Evolutionary conservation across 1,140 invertebrate genomes (phyloP), one percentile per base, ranked within the genome.

Genomic region (Carposina sasakii): DNA sequence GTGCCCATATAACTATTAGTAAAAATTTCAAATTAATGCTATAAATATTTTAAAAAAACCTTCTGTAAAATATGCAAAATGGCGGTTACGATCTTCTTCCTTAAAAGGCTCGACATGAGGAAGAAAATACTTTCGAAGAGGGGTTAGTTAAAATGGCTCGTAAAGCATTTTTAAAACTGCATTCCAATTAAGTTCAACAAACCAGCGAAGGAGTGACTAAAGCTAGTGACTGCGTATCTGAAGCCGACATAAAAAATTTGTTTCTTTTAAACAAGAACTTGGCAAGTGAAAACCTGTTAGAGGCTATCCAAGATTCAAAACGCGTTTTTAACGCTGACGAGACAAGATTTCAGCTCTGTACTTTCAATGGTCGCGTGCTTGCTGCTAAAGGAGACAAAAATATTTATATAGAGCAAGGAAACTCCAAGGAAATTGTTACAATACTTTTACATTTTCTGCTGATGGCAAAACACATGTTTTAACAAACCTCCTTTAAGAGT

Each of bases 261-360:
- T 60, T 53, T 48, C 12, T 33, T 23, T 26, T 33, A 26, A 22
- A 57, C 8, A 34, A 33, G 30, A 12, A 63, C 45, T 33, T 60
- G 20, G 28, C 40, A 37, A 30, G 49, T 42, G 47, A 45, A 34
- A 39, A 49, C 23, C 20, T 28, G 1, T 16, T 48, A 8, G 53
- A 63, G n/a, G 37, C 56, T 13, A 23, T 56, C 15, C 5, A 51
- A 40, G 54, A 64, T 33, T 30, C 28, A 15, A 47, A 33, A 21
- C 44, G 48, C 24, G 48, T 63, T 26, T 50, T 44, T 20, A 61
- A 58, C 34, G 33, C 49, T 10, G 58, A 64, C 47, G 58, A 58
- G 44, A 52, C 54, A 8, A 44, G 51, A 5, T 57, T 61, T 40
- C 43, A 34, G 45, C 36, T 44, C 24, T 48, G 44, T 26, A 43